These are phyloP conservation scores for Spodoptera littoralis DNA, from an alignment of 2,888 invertebrate species.

Conservation along the genomic window DNA sequence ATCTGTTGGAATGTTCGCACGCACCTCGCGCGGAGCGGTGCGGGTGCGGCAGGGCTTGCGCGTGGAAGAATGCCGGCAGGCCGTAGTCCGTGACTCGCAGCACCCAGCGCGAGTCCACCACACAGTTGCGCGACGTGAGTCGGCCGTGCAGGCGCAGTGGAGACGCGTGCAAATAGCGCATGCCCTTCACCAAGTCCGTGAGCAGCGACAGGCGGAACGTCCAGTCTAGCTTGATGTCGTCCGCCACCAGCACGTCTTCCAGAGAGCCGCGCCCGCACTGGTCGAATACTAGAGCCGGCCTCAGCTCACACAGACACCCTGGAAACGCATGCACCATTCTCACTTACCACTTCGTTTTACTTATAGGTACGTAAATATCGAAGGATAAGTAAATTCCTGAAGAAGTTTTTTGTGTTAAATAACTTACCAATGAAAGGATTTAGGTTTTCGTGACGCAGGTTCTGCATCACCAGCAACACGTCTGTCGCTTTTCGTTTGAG, in stretches of 20 bases:
- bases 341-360: no score
- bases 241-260: slow-evolving; percentile 95
- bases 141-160: slow-evolving; percentile 95
- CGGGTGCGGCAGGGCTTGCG: slow-evolving; percentile 91
- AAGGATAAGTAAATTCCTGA: no score
- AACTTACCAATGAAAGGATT: slow-evolving; percentile 93
- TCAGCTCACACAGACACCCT: slow-evolving; percentile 94
- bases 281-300: slow-evolving; percentile 95
- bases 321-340: slow-evolving; percentile 12
- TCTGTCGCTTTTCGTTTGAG: slow-evolving; percentile 94
- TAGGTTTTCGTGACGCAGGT: slow-evolving; percentile 96
- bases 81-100: slow-evolving; percentile 98
- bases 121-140: slow-evolving; percentile 96
- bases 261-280: slow-evolving; percentile 96
- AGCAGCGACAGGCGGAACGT: slow-evolving; percentile 97
- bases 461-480: slow-evolving; percentile 93
- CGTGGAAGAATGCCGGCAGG: slow-evolving; percentile 92
- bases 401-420: no score
- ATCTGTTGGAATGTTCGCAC: no score
- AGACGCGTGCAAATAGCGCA: slow-evolving; percentile 96
- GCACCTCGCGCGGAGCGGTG: slow-evolving; percentile 92
- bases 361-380: no score
- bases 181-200: slow-evolving; percentile 97
- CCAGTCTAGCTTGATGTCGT: slow-evolving; percentile 98
- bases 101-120: slow-evolving; percentile 98